These are phyloP conservation scores for Parazoanthus darwini DNA, from an alignment of 92 coral and sea anemone genomes.

Conservation along the genomic window DNA sequence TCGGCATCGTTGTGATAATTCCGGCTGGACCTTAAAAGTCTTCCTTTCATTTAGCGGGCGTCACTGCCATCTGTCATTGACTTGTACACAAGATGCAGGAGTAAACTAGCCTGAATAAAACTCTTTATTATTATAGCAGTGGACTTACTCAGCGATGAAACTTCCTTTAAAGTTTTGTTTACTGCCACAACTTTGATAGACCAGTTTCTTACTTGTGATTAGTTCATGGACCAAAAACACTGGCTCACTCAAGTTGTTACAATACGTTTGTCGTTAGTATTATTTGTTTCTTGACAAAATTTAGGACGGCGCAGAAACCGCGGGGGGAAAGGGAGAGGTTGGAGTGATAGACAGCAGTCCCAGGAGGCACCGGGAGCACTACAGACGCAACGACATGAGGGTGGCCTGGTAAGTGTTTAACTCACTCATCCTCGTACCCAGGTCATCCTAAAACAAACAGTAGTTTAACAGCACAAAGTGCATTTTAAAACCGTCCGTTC, in stretches of 20 bases:
- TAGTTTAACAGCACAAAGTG: not conserved
- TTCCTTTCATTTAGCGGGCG: too few relatives aligned
- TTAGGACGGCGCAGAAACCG: slow-evolving; percentile 11
- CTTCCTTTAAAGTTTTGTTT: too few relatives aligned
- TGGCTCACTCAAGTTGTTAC: not conserved
- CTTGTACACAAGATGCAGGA: too few relatives aligned
- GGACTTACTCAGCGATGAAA: too few relatives aligned
- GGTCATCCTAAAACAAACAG: not conserved
- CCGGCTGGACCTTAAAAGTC: too few relatives aligned
- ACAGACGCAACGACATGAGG: not conserved
- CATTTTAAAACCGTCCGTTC: not conserved
- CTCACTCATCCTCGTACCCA: not conserved
- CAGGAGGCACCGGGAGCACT: slow-evolving; percentile 35
- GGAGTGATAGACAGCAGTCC: not conserved
- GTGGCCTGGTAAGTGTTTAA: slow-evolving; percentile 12
- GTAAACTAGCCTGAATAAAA: too few relatives aligned
- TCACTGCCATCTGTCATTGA: too few relatives aligned
- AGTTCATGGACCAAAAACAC: not conserved
- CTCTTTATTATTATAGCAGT: too few relatives aligned
- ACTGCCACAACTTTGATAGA: not conserved
- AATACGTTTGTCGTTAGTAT: not conserved
- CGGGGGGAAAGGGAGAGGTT: slow-evolving; percentile 18
- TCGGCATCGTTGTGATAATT: too few relatives aligned
- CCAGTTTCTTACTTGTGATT: not conserved
- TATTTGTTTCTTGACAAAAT: not conserved